Percentiles rank a stretch among this genome's conserved stretches.
Conservation (phyloP, 2,797 vertebrate genomes). For the Betta splendens region DNA sequence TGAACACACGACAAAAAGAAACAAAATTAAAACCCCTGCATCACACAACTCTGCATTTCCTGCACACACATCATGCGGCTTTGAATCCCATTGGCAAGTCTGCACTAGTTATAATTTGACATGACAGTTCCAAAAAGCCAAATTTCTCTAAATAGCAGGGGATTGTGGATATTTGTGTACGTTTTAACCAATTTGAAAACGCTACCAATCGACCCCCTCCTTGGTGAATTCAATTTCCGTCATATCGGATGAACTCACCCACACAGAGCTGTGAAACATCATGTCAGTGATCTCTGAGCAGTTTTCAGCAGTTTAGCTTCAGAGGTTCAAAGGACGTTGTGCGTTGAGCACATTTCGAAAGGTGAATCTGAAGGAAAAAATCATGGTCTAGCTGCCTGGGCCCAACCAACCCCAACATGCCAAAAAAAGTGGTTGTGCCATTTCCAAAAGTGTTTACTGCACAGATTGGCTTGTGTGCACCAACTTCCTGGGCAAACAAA, state of each 20-base stretch:
- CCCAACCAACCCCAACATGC: constrained; percentile 1
- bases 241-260: not conserved
- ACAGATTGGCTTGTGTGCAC: not conserved
- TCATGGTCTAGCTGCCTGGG: not conserved
- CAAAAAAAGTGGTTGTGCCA: not conserved
- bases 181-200: not conserved
- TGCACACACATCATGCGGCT: constrained; percentile 33
- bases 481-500: not conserved
- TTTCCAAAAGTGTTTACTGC: not conserved
- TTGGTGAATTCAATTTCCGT: not conserved
- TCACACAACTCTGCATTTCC: constrained; percentile 50
- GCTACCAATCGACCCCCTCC: not conserved
- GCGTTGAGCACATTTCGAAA: constrained; percentile 9
- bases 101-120: not conserved
- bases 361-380: too few relatives aligned
- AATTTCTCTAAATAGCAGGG: constrained; percentile 2
- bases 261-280: not conserved
- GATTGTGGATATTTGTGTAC: constrained; percentile 1
- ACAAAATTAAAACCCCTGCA: constrained; percentile 68
- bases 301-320: not conserved
- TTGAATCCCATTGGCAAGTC: constrained; percentile 1
- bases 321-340: not conserved
- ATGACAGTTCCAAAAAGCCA: not conserved
- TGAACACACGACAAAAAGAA: constrained; percentile 79
- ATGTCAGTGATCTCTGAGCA: not conserved